These are phyloP conservation scores for Melipona bicolor DNA, from an alignment of 2,888 invertebrate species.

Conservation along the genomic window DNA sequence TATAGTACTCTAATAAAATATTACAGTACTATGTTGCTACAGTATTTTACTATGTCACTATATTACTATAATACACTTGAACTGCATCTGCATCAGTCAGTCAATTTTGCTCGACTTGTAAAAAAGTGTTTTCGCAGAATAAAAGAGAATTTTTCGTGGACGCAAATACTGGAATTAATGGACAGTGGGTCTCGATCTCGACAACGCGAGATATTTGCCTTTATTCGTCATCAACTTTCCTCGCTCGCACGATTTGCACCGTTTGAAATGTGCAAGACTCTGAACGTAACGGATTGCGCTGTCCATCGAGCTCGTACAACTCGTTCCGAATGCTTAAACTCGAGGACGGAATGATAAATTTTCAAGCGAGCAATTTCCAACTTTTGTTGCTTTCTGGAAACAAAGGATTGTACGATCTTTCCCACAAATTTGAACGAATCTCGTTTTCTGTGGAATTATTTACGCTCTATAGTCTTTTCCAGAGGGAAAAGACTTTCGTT, in stretches of 20 bases:
- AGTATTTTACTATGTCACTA: too few species aligned
- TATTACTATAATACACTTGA: too few species aligned
- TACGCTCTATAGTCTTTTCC: background rate
- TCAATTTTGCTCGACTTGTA: too few species aligned
- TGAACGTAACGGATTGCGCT: constrained; percentile 36
- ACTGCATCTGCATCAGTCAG: too few species aligned
- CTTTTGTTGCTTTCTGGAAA: background rate
- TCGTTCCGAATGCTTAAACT: constrained; percentile 21
- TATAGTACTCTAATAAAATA: too few species aligned
- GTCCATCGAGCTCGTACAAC: constrained; percentile 28
- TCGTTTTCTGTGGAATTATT: background rate
- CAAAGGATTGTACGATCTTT: too few species aligned
- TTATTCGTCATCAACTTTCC: background rate
- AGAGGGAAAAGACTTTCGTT: background rate
- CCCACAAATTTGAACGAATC: background rate
- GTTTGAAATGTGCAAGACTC: constrained; percentile 21
- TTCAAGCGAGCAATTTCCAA: background rate
- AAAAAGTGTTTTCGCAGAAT: too few species aligned
- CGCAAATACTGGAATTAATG: constrained; percentile 9
- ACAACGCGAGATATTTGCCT: background rate
- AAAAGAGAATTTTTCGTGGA: constrained; percentile 30
- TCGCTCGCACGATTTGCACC: background rate
- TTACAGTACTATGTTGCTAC: too few species aligned
- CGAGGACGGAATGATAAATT: constrained; percentile 22
- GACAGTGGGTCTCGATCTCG: background rate